Base-by-base conservation (phyloP, 2,888 invertebrate genomes). In the Acleris emargana region DNA sequence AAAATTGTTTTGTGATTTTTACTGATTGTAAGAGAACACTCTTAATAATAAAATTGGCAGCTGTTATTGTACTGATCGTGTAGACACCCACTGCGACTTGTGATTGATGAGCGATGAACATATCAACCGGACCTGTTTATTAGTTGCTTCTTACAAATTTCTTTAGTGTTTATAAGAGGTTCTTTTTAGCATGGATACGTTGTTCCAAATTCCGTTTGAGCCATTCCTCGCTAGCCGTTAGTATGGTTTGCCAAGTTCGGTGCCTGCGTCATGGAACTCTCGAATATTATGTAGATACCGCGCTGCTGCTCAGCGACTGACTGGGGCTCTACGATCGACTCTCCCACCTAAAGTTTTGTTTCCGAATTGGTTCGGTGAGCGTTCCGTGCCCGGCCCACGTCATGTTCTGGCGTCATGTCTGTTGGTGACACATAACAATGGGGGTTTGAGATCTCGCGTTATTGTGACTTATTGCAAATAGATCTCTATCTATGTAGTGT, bases 181-280 rank as follows among this genome's bases (percentile, higher is more conserved):
- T 89, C 90, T 90, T 89, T 90, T 90, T 87, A 83, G 89, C 89
- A 88, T 86, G 81, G 72, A 77, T 71, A 85, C 85, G 83, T 88
- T 88, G 87, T 89, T 89, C 88, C 88, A 88, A 89, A 87, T 89
- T 89, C 87, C 86, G 77, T 78, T 79, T 78, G 53, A 47, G 71
- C 69, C 70, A 72, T 78, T 75, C 73, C 70, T 71, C 67, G 58
- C 72, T 69, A 68, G 68, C 69, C 71, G 71, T 66, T 68, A 58
- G 71, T 71, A 74, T 73, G 79, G 80, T 83, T 81, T 80, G 82
- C 78, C 81, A 81, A 80, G 76, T 82, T 81, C 77, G 69, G 69
- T 69, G 69, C 68, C 45, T 32, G 60, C 50, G 54, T 50, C 32
- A 55, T 32, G 25, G 50, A 64, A 18, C 57, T 43, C 64, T 55